Evolutionary conservation across 1,140 invertebrate species (phyloP), one percentile per base, ranked within the genome.

Genomic region (Colletes latitarsis): DNA sequence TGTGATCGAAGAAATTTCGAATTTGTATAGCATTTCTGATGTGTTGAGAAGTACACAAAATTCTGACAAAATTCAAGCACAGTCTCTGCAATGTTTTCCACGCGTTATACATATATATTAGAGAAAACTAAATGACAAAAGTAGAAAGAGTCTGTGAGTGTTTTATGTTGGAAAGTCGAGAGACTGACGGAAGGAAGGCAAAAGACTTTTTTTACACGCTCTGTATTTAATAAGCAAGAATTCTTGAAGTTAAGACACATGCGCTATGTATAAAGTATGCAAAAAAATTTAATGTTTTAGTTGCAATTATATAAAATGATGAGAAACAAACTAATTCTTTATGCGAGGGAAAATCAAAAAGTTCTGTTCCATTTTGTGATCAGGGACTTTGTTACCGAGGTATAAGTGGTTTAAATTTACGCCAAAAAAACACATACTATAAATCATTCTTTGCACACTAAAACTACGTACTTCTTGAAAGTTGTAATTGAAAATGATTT

Each of bases 191-290:
- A 30, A 55, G 0, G 12, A 72, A 3, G 8, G 15, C 1, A 12
- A 58, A 67, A 52, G 63, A 75, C 63, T 52, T 80, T 73, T 72
- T 75, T 64, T 75, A 60, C 62, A 60, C 12, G 63, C 62, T 74
- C 58, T 52, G 3, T 60, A 67, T 75, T 67, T 19, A 12, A 3
- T 49, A 58, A 49, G 3, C 19, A 21, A 14, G 15, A 67, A 58
- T 52, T 46, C 17, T 52, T 58, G 14, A n/a, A 49, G 17, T 30
- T 55, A 52, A 63, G 58, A 64, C 9, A 63, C 63, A 21, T n/a
- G 52, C n/a, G 53, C 15, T 21, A 67, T 52, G 21, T 67, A 58
- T 80, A 58, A 57, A 66, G 19, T 30, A 46, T 73, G 52, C 41
- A 55, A 12, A 46, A 66, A 49, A 30, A 30, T 30, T n/a, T 30